Evolutionary conservation across 1,140 invertebrate species (phyloP).

Genomic region (Drosophila setifemur): DNA sequence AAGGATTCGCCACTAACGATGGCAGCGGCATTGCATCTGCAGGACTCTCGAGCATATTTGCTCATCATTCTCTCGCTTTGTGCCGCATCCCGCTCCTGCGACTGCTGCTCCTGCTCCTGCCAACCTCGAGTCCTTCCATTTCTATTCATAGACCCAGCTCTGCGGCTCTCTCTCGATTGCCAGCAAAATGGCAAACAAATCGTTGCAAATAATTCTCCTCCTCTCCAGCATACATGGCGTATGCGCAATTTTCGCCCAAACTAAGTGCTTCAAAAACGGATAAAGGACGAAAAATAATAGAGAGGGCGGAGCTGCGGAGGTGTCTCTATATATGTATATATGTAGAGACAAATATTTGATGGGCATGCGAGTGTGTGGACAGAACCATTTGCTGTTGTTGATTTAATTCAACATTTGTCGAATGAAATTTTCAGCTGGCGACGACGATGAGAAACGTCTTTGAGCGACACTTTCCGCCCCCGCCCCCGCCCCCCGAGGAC

Average conservation of each 20-base stretch:
- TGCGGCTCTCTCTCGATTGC: constrained; percentile 29
- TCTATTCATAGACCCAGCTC: constrained; percentile 33
- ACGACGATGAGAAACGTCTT: constrained; percentile 19
- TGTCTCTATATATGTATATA: background rate
- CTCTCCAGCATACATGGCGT: constrained; percentile 38
- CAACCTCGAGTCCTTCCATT: background rate
- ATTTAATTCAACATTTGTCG: constrained; percentile 39
- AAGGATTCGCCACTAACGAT: constrained; percentile 61
- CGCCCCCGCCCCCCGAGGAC: too few relatives aligned
- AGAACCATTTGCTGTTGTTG: constrained; percentile 41
- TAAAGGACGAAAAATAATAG: background rate
- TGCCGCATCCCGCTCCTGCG: background rate
- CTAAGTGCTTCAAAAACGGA: background rate
- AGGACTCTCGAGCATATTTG: constrained; percentile 52
- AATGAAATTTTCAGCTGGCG: constrained; percentile 37
- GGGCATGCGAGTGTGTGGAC: constrained; percentile 6
- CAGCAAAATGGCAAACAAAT: constrained; percentile 51
- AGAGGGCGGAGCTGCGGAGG: too few relatives aligned
- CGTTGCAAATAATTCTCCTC: constrained; percentile 44
- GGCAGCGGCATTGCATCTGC: constrained; percentile 33
- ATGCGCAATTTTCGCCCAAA: constrained; percentile 56
- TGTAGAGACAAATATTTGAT: constrained; percentile 36
- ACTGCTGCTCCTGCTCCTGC: background rate
- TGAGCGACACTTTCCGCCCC: constrained; percentile 12
- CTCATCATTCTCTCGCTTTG: constrained; percentile 29